Conservation (phyloP, 2,113 vertebrate genomes). For the Cygnus atratus region DNA sequence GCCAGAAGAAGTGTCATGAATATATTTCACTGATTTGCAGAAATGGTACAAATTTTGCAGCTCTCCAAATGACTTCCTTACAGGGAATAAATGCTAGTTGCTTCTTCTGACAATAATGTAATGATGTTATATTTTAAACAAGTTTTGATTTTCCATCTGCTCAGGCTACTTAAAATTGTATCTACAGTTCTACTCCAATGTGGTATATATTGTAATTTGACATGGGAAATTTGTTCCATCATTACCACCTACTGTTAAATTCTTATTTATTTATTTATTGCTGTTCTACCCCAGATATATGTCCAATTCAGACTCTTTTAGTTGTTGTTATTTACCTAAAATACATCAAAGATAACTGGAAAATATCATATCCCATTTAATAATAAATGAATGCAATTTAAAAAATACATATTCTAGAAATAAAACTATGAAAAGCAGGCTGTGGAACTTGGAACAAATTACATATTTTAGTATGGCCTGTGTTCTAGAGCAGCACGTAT, state of each 20-base stretch:
- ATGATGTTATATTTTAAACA: background rate
- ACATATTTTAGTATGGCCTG: background rate
- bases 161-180: background rate
- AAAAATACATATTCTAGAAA: background rate
- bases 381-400: no score
- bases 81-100: background rate
- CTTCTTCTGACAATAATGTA: background rate
- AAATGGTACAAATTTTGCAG: background rate
- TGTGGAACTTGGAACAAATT: background rate
- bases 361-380: background rate
- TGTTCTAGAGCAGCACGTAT: background rate
- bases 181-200: background rate
- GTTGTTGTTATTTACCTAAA: background rate
- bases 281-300: background rate
- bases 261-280: background rate
- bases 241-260: background rate
- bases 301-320: background rate
- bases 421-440: no score
- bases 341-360: background rate
- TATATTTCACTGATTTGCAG: background rate
- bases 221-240: background rate
- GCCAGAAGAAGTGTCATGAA: background rate
- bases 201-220: background rate
- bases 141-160: background rate
- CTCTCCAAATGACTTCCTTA: background rate